These are phyloP conservation scores for Ctenicera cuprea DNA, from an alignment of 2,888 invertebrate species.

Conservation along the genomic window DNA sequence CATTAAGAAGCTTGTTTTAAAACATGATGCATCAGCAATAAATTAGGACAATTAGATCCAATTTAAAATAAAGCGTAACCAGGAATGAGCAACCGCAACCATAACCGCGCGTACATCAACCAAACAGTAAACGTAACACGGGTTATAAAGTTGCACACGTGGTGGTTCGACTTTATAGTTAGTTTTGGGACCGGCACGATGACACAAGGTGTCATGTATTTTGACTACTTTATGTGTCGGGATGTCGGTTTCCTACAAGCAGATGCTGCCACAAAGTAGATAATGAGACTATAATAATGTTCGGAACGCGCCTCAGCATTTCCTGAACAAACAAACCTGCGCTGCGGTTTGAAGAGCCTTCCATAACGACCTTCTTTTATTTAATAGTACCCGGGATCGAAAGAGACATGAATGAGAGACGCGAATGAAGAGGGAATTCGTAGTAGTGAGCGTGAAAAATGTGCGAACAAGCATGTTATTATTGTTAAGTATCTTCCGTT, in stretches of 20 bases:
- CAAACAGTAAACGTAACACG: constrained; percentile 22
- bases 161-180: constrained; percentile 26
- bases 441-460: constrained; percentile 24
- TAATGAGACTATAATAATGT: constrained; percentile 49
- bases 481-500: constrained; percentile 5
- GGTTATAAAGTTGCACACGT: constrained; percentile 33
- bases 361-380: background rate
- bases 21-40: constrained; percentile 27
- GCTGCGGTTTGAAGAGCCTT: constrained; percentile 10
- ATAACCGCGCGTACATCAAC: constrained; percentile 21
- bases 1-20: constrained; percentile 21
- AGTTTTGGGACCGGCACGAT: constrained; percentile 38
- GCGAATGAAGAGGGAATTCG: constrained; percentile 12
- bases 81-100: constrained; percentile 11
- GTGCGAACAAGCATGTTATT: background rate
- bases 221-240: constrained; percentile 44
- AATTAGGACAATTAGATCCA: constrained; percentile 37
- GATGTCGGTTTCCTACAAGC: constrained; percentile 45
- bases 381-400: constrained; percentile 7
- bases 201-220: constrained; percentile 53
- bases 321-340: constrained; percentile 43
- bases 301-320: constrained; percentile 39
- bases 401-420: background rate
- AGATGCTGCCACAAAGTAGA: constrained; percentile 48
- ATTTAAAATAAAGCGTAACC: constrained; percentile 34